Evolutionary conservation across 2,113 vertebrate species (phyloP).

Genomic region (Sciurus niger): DNA sequence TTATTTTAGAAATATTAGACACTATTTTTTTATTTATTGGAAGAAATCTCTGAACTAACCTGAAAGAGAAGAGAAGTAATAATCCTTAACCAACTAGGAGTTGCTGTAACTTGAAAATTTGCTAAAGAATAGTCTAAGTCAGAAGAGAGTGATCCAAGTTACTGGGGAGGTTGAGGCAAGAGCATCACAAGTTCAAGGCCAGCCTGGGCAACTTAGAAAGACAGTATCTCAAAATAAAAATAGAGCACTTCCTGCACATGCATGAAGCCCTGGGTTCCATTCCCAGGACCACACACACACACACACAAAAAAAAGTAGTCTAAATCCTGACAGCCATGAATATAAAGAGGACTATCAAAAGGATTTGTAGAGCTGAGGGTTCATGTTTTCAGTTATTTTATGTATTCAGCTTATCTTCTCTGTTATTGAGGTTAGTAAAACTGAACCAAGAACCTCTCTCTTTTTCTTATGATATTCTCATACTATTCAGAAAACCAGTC

Average conservation of each 20-base stretch:
- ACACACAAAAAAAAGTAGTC: not conserved
- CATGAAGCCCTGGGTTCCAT: too few species aligned
- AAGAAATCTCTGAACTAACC: slow-evolving; percentile 41
- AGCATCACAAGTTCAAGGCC: not conserved
- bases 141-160: not conserved
- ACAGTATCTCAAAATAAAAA: not conserved
- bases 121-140: not conserved
- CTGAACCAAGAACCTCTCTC: not conserved
- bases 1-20: slow-evolving; percentile 53
- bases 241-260: too few species aligned
- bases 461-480: not conserved
- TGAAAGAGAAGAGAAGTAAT: slow-evolving; percentile 59
- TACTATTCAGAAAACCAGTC: slow-evolving; percentile 9
- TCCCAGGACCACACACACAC: too few species aligned
- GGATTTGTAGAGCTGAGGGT: not conserved
- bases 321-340: slow-evolving; percentile 4
- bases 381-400: slow-evolving; percentile 18
- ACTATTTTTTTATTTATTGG: slow-evolving; percentile 55
- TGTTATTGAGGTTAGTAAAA: not conserved
- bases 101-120: not conserved
- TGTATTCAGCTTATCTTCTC: not conserved
- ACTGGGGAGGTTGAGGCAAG: not conserved
- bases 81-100: slow-evolving; percentile 36
- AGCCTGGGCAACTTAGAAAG: not conserved
- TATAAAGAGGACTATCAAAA: slow-evolving; percentile 1